These are phyloP conservation scores for Linyphia triangularis DNA, from an alignment of 2,888 invertebrate species.

Conservation along the genomic window DNA sequence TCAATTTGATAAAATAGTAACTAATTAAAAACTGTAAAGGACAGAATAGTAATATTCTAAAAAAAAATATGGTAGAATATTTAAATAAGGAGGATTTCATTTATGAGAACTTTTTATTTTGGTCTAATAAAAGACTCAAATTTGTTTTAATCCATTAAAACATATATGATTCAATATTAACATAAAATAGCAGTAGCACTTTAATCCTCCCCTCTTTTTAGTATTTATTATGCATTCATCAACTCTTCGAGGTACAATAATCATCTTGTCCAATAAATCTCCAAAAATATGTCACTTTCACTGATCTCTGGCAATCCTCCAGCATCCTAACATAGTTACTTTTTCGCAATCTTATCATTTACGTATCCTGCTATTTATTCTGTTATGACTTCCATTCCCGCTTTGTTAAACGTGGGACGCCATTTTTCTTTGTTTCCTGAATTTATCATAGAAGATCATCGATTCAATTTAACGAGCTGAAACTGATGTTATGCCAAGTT, in stretches of 20 bases:
- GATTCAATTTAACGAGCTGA: slow-evolving; percentile 48
- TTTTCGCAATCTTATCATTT: slow-evolving; percentile 48
- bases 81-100: too few relatives aligned
- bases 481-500: slow-evolving; percentile 35
- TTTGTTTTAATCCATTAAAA: background rate
- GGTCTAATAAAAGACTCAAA: too few relatives aligned
- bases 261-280: slow-evolving; percentile 21
- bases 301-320: slow-evolving; percentile 17
- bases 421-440: slow-evolving; percentile 41
- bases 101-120: too few relatives aligned
- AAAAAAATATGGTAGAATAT: too few relatives aligned
- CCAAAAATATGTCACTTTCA: slow-evolving; percentile 25
- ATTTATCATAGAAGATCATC: slow-evolving; percentile 36
- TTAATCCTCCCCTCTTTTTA: background rate
- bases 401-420: slow-evolving; percentile 41
- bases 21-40: too few relatives aligned
- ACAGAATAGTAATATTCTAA: too few relatives aligned
- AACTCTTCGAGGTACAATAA: slow-evolving; percentile 13
- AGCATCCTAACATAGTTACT: slow-evolving; percentile 11
- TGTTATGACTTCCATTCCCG: slow-evolving; percentile 1
- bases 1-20: too few relatives aligned
- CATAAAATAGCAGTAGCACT: background rate
- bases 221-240: background rate
- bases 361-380: slow-evolving; percentile 50
- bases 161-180: background rate